Base-by-base conservation (phyloP, 92 coral and sea anemone species). In the Zoanthus gigantus region DNA sequence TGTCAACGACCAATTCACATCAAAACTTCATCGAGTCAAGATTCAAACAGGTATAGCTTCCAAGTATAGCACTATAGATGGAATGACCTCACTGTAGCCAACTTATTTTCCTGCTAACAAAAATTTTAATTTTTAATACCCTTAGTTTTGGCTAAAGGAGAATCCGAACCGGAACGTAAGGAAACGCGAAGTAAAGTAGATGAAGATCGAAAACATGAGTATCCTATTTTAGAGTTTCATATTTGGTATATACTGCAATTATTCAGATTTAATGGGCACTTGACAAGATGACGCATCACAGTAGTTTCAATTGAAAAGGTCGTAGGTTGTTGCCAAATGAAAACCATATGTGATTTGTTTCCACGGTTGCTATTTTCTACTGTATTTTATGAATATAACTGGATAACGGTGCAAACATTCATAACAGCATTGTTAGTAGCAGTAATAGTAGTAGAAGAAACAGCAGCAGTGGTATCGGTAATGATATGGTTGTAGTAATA, bases 151-250 rank as follows among this genome's bases (percentile, higher is more conserved):
- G 99, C 99, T 2, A 97, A 97, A 88, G 98, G 99, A 72, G 99
- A 97, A 93, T 85, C 95, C 34, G 99, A 97, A 88, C 99, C 99
- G 3, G 99, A 97, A 82, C 88, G 99, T 42, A 97, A 92, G 78
- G 98, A 97, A 88, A 97, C 99, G 6, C 92, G 99, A 83, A 92
- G 90, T 56, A 97, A 97, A 91, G 99, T 97, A 53, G 99, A 97
- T 72, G 99, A 97, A 86, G 99, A 97, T 87, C 93, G 99, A 81
- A 97, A 97, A 79, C 99, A 97, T 66, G 99, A 97, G 98, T 97
- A 97, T 97, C 99, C 99, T 95, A 91, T 87, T 31, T 42, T 44
- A 37, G 42, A n/a, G 30, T 63, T n/a, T 5, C n/a, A 58, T 14
- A 7, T 58, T 58, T 58, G 11, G 60, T 14, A 56, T 18, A 58